These are phyloP conservation scores for Callimorpha dominula DNA, from an alignment of 2,888 invertebrate species.

Conservation along the genomic window DNA sequence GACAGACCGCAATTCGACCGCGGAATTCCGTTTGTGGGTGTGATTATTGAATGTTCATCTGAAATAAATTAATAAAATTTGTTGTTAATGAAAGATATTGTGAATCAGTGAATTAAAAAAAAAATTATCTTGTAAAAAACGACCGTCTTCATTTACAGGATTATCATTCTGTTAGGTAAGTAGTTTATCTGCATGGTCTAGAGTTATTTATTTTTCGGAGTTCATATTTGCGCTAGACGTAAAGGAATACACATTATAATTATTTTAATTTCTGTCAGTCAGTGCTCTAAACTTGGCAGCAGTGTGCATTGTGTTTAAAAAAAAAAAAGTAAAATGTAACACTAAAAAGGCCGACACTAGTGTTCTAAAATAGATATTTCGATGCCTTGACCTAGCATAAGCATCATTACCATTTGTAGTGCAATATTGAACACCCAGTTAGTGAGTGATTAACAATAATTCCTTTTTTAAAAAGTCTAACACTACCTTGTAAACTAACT, in stretches of 20 bases:
- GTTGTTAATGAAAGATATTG: slow-evolving; percentile 19
- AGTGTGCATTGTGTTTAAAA: background rate
- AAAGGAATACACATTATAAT: slow-evolving; percentile 60
- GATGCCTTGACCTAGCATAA: slow-evolving; percentile 72
- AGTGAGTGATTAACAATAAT: slow-evolving; percentile 29
- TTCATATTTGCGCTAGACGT: slow-evolving; percentile 31
- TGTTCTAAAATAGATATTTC: slow-evolving; percentile 64
- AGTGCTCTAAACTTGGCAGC: slow-evolving; percentile 13
- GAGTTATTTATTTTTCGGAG: slow-evolving; percentile 36
- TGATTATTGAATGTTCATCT: slow-evolving; percentile 53
- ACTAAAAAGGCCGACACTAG: slow-evolving; percentile 42
- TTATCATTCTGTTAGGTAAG: slow-evolving; percentile 66
- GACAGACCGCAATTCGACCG: slow-evolving; percentile 59
- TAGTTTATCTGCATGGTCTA: slow-evolving; percentile 40
- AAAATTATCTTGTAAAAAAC: slow-evolving; percentile 31
- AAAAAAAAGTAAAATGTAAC: slow-evolving; percentile 6
- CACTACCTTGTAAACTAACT: background rate
- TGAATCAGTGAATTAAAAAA: slow-evolving; percentile 52
- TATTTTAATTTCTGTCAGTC: slow-evolving; percentile 51
- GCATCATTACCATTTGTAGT: slow-evolving; percentile 64
- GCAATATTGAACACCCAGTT: slow-evolving; percentile 58
- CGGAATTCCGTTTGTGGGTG: slow-evolving; percentile 74
- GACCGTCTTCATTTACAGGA: slow-evolving; percentile 53
- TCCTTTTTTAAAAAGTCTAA: background rate
- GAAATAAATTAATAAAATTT: slow-evolving; percentile 27